These are phyloP conservation scores for Drosophila nr. perissopoda DNA, from an alignment of 2,888 invertebrate genomes.

Conservation along the genomic window DNA sequence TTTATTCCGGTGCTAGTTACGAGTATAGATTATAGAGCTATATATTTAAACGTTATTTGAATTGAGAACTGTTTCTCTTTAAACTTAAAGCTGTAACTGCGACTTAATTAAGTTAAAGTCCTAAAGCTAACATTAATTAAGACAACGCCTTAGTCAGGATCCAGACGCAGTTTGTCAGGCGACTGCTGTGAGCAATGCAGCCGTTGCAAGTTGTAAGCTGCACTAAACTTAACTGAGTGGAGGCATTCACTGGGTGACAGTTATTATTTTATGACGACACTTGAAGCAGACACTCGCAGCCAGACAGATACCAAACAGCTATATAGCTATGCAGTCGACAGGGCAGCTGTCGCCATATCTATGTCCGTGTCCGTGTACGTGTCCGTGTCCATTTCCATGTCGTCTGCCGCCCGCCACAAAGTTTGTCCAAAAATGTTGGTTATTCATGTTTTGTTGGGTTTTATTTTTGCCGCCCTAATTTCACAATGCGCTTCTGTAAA, in stretches of 20 bases:
- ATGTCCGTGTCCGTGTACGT: background rate
- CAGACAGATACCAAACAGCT: conserved; percentile 1
- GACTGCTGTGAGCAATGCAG: conserved; percentile 21
- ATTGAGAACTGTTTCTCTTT: background rate
- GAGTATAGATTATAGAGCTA: background rate
- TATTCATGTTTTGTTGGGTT: conserved; percentile 34
- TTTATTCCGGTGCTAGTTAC: background rate
- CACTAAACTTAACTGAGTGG: conserved; percentile 13
- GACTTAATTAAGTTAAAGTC: conserved; percentile 5
- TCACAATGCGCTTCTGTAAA: conserved; percentile 8
- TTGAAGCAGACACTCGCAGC: conserved; percentile 19
- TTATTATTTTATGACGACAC: conserved; percentile 60
- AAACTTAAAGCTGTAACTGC: background rate
- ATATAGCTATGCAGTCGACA: background rate
- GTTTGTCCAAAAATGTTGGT: conserved; percentile 24
- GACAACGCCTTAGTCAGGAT: background rate
- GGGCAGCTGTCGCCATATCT: conserved; percentile 27
- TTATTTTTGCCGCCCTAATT: conserved; percentile 14
- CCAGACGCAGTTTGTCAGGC: background rate
- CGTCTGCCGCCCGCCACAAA: conserved; percentile 27
- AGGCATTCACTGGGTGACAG: conserved; percentile 46
- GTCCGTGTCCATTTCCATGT: conserved; percentile 5
- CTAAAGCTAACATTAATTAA: background rate
- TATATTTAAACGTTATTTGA: background rate
- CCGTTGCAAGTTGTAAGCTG: conserved; percentile 14